phyloP scores from a whole-genome alignment of 2,888 invertebrate species.

The Osmoderma eremita region DNA sequence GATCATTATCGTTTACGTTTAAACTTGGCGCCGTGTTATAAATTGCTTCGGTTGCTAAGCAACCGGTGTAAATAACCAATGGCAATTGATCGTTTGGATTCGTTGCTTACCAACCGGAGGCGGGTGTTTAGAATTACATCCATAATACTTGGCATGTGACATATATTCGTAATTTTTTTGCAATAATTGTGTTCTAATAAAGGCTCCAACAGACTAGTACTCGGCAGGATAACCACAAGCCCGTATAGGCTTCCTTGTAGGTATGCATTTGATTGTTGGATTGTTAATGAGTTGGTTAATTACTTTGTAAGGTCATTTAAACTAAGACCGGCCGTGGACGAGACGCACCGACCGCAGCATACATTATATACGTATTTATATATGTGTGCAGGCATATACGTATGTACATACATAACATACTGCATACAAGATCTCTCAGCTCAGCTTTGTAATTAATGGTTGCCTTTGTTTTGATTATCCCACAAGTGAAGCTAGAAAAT shows the following conservation, averaged over 20 bases:
- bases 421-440: conserved; percentile 53
- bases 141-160: too few species aligned
- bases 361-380: neutral
- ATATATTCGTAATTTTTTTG: too few species aligned
- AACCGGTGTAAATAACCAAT: too few species aligned
- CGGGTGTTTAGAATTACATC: too few species aligned
- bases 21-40: too few species aligned
- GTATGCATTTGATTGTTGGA: conserved; percentile 46
- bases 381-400: conserved; percentile 40
- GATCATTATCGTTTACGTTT: too few species aligned
- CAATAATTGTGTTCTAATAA: too few species aligned
- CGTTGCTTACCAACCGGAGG: too few species aligned
- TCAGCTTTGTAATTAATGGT: conserved; percentile 61
- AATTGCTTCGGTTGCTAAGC: too few species aligned
- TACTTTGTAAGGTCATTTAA: conserved; percentile 58
- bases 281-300: conserved; percentile 61
- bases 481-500: conserved; percentile 61
- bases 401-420: conserved; percentile 22
- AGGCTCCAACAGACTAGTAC: too few species aligned
- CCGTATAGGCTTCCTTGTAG: neutral
- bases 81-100: too few species aligned
- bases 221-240: too few species aligned
- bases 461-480: conserved; percentile 62
- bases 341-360: conserved; percentile 16
- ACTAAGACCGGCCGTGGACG: conserved; percentile 30